Evolutionary conservation across 2,888 invertebrate species (phyloP), one percentile per base, ranked within the genome.

Genomic region (Aquatica leii): DNA sequence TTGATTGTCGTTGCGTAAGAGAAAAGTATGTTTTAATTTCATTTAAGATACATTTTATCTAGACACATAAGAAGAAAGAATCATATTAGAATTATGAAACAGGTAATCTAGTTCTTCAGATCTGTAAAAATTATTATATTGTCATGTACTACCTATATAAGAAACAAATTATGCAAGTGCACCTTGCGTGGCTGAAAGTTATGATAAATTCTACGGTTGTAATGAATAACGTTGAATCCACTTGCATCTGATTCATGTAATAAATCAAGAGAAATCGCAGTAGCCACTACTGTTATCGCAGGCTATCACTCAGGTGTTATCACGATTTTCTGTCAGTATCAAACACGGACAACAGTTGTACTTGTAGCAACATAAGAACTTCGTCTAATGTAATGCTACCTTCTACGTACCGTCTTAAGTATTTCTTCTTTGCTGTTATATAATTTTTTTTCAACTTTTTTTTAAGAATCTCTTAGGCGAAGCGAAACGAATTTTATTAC

Each of bases 231-330:
- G 56, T 37, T 54, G 17, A 65, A 53, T 54, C 20, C 46, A 55
- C 58, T 61, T 61, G 57, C 54, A 58, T 57, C 53, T 57, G 61
- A 61, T 60, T 60, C 60, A 53, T 51, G 56, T 53, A 62, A 65
- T 67, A 67, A 67, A 67, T 67, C 67, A 67, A 59, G 43, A 53
- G 55, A 55, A 61, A 62, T 60, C 58, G 68, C 70, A 63, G 72
- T 72, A 72, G 72, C 71, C 58, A 65, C 41, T 51, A 65, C 63
- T 68, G 66, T 73, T 74, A 74, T 74, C 74, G 72, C 63, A 67
- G 57, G 65, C 72, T 63, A 73, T 73, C 71, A 73, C 61, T 74
- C 71, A 74, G 55, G 55, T 66, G 67, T 69, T 72, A 74, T 74
- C 74, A 71, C 69, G 74, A 74, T 73, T 65, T 61, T 60, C 69